Evolutionary conservation across 2,113 vertebrate species (phyloP).

Genomic region (Microcebus tavaratra): DNA sequence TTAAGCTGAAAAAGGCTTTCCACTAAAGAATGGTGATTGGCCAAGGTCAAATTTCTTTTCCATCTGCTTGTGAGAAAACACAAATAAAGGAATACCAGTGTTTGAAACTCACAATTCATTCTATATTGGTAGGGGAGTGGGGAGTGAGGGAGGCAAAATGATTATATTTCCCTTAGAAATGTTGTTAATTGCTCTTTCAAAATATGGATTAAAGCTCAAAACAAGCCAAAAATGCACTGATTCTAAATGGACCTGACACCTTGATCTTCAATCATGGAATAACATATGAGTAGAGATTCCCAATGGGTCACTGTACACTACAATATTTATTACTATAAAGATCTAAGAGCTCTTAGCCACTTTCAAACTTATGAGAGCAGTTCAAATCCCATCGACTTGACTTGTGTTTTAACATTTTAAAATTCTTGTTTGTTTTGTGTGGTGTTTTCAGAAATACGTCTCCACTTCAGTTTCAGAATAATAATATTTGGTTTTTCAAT

Average conservation of each 20-base stretch:
- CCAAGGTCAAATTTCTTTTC: not conserved
- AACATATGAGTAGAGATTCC: constrained; percentile 81
- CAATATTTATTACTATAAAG: constrained; percentile 86
- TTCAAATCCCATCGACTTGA: constrained; percentile 70
- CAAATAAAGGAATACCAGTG: not conserved
- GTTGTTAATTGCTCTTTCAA: constrained; percentile 67
- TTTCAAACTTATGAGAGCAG: constrained; percentile 79
- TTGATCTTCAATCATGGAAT: constrained; percentile 81
- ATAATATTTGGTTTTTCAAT: constrained; percentile 23
- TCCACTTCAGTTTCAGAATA: not conserved
- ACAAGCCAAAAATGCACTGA: constrained; percentile 81
- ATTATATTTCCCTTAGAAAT: constrained; percentile 70
- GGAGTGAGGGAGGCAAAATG: not conserved
- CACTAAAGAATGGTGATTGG: constrained; percentile 2
- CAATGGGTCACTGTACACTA: constrained; percentile 78
- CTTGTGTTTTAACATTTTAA: constrained; percentile 74
- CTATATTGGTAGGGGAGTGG: not conserved
- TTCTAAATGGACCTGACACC: constrained; percentile 86
- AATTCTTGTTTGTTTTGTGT: constrained; percentile 32
- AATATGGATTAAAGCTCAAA: constrained; percentile 77
- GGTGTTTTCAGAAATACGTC: not conserved
- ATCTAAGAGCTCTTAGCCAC: constrained; percentile 83
- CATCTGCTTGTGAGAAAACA: constrained; percentile 35
- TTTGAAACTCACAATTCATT: constrained; percentile 24
- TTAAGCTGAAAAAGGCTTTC: constrained; percentile 59